phyloP scores from a whole-genome alignment of 1,140 invertebrate species.

The Wiebesia pumilae region DNA sequence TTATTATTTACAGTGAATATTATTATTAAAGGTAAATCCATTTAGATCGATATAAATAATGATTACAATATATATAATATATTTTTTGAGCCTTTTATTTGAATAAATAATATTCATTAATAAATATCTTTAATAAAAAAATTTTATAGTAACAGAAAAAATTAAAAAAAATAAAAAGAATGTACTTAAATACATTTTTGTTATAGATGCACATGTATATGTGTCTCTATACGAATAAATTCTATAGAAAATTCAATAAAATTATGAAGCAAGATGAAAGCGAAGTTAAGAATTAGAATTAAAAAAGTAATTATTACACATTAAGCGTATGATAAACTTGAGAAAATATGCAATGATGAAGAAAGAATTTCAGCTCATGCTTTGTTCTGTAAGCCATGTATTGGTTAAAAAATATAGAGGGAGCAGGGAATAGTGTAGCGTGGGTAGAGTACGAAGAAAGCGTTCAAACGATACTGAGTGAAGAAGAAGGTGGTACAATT shows the following conservation, averaged over 20 bases:
- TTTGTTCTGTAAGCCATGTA: conserved; percentile 44
- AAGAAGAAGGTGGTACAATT: conserved; percentile 43
- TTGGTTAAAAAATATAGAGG: conserved; percentile 52
- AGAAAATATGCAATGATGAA: conserved; percentile 56
- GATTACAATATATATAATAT: no score
- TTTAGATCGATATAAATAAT: no score
- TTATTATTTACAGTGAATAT: no score
- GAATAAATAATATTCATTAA: no score
- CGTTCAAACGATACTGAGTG: conserved; percentile 4
- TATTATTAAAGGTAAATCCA: no score
- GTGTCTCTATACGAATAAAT: neutral
- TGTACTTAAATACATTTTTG: no score
- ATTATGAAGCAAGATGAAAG: neutral
- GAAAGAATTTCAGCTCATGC: conserved; percentile 32
- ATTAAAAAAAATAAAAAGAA: neutral
- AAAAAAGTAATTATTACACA: conserved; percentile 55
- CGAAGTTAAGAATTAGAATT: conserved; percentile 3
- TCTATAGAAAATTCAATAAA: neutral
- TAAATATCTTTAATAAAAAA: no score
- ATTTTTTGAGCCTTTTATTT: no score
- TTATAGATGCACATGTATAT: neutral
- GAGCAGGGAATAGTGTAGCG: conserved; percentile 32
- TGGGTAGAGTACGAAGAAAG: conserved; percentile 17
- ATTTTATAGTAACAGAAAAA: no score
- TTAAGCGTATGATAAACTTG: conserved; percentile 54